Evolutionary conservation across 1,140 invertebrate species (phyloP).

Genomic region (Thalassaphorura encarpata): DNA sequence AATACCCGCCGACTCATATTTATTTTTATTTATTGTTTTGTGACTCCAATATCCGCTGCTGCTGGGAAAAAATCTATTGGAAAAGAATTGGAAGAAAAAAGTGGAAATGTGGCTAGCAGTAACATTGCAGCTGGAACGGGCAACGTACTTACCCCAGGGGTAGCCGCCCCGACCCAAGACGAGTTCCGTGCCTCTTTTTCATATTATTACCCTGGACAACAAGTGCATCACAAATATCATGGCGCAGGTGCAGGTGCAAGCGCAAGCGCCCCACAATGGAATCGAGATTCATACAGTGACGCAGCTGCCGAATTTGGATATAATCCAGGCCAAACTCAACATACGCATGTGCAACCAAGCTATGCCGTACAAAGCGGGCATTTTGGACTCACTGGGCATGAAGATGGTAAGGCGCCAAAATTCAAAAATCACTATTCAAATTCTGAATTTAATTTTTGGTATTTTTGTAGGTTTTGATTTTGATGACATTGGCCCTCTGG

Average conservation of each 20-base stretch:
- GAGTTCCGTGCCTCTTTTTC: constrained; percentile 15
- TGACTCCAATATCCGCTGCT: background rate
- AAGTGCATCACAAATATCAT: background rate
- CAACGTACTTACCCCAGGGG: background rate
- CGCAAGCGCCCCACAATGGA: background rate
- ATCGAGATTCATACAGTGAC: constrained; percentile 23
- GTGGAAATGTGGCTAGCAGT: background rate
- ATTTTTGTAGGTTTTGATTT: constrained; percentile 17
- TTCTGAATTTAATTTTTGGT: background rate
- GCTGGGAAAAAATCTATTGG: background rate
- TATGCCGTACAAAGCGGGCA: background rate
- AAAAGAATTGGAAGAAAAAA: no score
- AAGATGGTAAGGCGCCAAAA: background rate
- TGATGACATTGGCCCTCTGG: constrained; percentile 8
- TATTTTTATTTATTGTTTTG: background rate
- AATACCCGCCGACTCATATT: background rate
- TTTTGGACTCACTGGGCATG: background rate
- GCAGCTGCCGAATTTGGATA: constrained; percentile 29
- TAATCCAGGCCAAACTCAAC: constrained; percentile 1
- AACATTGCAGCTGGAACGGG: background rate
- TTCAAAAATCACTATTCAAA: background rate
- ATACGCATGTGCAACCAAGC: background rate
- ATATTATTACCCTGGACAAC: constrained; percentile 2
- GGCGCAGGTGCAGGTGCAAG: no score
- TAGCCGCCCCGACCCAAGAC: constrained; percentile 1